Percentiles rank a stretch among this genome's conserved stretches.
Evolutionary conservation across 2,888 invertebrate species (phyloP).

Genomic region (Synergus laeviventris): DNA sequence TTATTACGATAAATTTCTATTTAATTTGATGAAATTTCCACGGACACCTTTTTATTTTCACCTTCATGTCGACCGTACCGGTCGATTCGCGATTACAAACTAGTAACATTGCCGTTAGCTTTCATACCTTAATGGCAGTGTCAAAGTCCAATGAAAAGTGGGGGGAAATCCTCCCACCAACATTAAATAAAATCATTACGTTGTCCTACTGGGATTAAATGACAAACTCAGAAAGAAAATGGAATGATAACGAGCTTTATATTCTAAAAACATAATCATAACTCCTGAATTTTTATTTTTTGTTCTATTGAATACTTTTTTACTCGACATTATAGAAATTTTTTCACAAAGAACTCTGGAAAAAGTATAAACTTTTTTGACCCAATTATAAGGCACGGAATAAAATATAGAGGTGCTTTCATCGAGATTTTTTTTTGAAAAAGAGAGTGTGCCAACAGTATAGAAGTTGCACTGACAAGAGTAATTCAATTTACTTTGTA

Average conservation of each 20-base stretch:
- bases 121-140: constrained; percentile 52
- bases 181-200: constrained; percentile 16
- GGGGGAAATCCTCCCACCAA: constrained; percentile 7
- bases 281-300: neutral
- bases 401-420: neutral
- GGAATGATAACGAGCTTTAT: neutral
- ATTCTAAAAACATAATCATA: no score
- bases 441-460: neutral
- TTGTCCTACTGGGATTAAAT: constrained; percentile 3
- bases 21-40: neutral
- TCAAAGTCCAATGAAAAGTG: constrained; percentile 47
- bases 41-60: constrained; percentile 39
- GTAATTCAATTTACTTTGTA: neutral
- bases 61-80: constrained; percentile 57
- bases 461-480: neutral
- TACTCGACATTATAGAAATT: neutral
- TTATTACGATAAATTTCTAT: no score
- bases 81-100: constrained; percentile 64
- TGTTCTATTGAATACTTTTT: neutral
- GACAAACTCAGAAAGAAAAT: neutral
- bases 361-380: constrained; percentile 1
- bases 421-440: neutral
- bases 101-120: constrained; percentile 68
- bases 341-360: neutral
- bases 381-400: neutral